Evolutionary conservation across 2,888 invertebrate species (phyloP).

Genomic region (Alentia gelatinosa): DNA sequence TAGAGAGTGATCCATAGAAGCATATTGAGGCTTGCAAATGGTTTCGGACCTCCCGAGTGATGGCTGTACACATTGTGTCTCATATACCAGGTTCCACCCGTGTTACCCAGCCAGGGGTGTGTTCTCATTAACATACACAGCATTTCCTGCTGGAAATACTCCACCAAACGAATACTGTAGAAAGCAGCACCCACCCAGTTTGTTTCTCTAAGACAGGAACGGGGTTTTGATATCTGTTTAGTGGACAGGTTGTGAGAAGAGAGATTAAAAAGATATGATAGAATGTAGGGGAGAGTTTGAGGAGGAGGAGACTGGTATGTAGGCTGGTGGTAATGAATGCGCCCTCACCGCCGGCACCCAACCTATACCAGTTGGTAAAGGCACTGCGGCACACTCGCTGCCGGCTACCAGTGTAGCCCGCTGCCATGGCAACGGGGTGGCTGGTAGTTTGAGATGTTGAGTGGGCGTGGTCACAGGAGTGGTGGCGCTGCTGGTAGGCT

Average conservation of each 20-base stretch:
- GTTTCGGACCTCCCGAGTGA: slow-evolving; percentile 28
- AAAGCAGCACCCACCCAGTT: too few species aligned
- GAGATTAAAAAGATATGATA: not conserved
- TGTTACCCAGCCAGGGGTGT: not conserved
- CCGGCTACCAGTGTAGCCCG: not conserved
- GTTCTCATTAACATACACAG: not conserved
- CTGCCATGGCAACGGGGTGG: not conserved
- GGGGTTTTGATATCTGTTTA: not conserved
- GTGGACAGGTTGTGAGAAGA: not conserved
- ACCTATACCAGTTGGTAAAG: not conserved
- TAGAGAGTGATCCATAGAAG: slow-evolving; percentile 48
- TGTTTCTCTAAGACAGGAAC: too few species aligned
- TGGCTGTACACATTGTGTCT: not conserved
- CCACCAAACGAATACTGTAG: too few species aligned
- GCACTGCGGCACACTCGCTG: not conserved
- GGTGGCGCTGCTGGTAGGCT: not conserved
- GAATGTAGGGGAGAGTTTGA: not conserved
- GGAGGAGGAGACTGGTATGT: not conserved
- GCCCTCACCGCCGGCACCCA: not conserved
- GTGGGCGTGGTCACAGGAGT: not conserved
- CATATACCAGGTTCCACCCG: not conserved
- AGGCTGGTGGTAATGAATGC: not conserved
- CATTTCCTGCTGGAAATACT: too few species aligned
- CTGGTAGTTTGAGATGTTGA: not conserved
- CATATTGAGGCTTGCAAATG: slow-evolving; percentile 20